Evolutionary conservation across 2,113 vertebrate genomes (phyloP).

Genomic region (Rhinolophus sinicus): DNA sequence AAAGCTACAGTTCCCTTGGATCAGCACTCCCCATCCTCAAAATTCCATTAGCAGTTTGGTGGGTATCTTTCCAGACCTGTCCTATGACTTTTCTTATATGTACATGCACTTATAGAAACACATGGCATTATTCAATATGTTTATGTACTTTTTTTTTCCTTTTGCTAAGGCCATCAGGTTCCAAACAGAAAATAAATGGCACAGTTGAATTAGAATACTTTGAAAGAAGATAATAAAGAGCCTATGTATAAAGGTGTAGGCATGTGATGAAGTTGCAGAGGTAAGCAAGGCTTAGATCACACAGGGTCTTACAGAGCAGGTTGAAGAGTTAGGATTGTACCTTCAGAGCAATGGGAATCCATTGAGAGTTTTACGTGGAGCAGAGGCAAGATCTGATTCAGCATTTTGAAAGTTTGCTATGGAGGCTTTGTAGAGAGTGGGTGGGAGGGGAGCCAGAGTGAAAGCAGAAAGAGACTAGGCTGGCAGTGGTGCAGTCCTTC

Average conservation of each 20-base stretch:
- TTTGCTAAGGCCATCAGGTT: background rate
- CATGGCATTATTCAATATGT: background rate
- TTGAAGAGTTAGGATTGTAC: background rate
- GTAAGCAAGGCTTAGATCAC: background rate
- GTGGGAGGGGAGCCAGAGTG: background rate
- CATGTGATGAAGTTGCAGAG: background rate
- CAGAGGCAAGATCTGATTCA: background rate
- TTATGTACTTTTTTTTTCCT: background rate
- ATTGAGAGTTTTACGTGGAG: background rate
- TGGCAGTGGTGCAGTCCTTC: background rate
- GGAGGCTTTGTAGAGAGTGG: background rate
- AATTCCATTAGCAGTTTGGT: slow-evolving; percentile 15
- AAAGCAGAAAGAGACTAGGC: background rate
- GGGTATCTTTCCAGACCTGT: background rate
- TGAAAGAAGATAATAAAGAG: background rate
- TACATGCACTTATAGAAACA: background rate
- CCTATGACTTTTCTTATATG: background rate
- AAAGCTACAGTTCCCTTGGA: background rate
- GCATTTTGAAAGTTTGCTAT: background rate
- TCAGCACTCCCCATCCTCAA: background rate
- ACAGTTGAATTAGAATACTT: background rate
- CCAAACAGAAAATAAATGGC: background rate
- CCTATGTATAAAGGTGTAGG: background rate
- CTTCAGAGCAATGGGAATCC: background rate
- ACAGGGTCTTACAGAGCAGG: background rate